These are phyloP conservation scores for Malthinus flaveolus DNA, from an alignment of 2,888 invertebrate genomes.

Conservation along the genomic window DNA sequence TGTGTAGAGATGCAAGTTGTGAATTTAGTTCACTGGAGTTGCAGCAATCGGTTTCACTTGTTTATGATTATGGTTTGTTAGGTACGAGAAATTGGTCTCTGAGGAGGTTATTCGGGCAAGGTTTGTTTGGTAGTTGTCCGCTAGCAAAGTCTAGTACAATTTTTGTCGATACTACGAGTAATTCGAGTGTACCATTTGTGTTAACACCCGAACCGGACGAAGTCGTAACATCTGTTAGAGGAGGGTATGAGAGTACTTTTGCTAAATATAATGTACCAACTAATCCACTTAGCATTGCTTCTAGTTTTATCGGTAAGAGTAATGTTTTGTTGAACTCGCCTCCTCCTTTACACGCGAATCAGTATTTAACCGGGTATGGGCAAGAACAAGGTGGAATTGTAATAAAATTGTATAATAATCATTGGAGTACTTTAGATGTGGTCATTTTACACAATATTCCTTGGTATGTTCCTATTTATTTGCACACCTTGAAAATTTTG, in stretches of 20 bases:
- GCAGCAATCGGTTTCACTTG: constrained; percentile 82
- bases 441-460: constrained; percentile 89
- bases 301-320: constrained; percentile 57
- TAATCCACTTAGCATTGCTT: constrained; percentile 68
- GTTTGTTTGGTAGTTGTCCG: constrained; percentile 80
- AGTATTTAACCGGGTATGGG: constrained; percentile 86
- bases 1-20: constrained; percentile 64
- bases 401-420: constrained; percentile 81
- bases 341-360: constrained; percentile 75
- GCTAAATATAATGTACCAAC: constrained; percentile 68
- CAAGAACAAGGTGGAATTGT: constrained; percentile 90
- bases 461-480: constrained; percentile 82
- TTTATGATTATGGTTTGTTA: constrained; percentile 78
- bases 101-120: constrained; percentile 83
- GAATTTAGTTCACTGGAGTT: constrained; percentile 72
- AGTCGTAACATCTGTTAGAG: constrained; percentile 64
- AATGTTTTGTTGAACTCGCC: constrained; percentile 61
- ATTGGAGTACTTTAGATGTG: constrained; percentile 74
- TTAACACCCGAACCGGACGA: constrained; percentile 66
- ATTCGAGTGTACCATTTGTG: constrained; percentile 64
- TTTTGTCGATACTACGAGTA: constrained; percentile 77
- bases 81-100: constrained; percentile 80
- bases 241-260: constrained; percentile 67
- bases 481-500: constrained; percentile 79
- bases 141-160: constrained; percentile 77